Evolutionary conservation across 2,797 vertebrate genomes (phyloP), one percentile per base, ranked within the genome.

Genomic region (Halcyon badia): DNA sequence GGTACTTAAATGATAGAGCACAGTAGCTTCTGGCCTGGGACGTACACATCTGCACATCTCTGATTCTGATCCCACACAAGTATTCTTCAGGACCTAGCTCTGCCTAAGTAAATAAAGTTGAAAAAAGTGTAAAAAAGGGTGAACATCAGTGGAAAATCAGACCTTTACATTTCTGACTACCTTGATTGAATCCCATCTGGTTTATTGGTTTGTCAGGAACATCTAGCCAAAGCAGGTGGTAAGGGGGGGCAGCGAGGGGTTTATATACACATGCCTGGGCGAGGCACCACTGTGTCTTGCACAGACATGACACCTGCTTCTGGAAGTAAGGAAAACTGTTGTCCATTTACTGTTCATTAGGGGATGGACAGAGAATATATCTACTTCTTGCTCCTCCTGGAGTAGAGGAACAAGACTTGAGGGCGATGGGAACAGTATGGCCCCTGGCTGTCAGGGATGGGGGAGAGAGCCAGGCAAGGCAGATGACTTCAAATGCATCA

Each of bases 191-290:
- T 39, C 58, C 42, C 6, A 3, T 49, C 62, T 70, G 60, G 37
- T 95, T 90, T 88, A 94, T 77, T 84, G 80, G 85, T 94, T 93
- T 92, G 35, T 90, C 26, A 69, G 56, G 77, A 81, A 51, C 46
- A 90, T 56, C 42, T 51, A 76, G 52, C 73, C 85, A 86, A 79
- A 87, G 19, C 66, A 70, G 66, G 71, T 24, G 30, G 56, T 10
- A 39, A 72, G 56, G 54, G 49, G 31, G 76, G 71, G n/a, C 46
- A 44, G 68, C 1, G 4, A 82, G 51, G 44, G 61, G 46, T 37
- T 75, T 60, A 10, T n/a, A 41, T 8, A 17, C 41, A n/a, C 14
- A 16, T 8, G 15, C 10, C 69, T 51, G 68, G 57, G 71, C 83
- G 75, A 88, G 54, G 75, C 72, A 89, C 10, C 15, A 5, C 49